Base-by-base conservation (phyloP, 2,797 vertebrate genomes). In the Picus viridis region DNA sequence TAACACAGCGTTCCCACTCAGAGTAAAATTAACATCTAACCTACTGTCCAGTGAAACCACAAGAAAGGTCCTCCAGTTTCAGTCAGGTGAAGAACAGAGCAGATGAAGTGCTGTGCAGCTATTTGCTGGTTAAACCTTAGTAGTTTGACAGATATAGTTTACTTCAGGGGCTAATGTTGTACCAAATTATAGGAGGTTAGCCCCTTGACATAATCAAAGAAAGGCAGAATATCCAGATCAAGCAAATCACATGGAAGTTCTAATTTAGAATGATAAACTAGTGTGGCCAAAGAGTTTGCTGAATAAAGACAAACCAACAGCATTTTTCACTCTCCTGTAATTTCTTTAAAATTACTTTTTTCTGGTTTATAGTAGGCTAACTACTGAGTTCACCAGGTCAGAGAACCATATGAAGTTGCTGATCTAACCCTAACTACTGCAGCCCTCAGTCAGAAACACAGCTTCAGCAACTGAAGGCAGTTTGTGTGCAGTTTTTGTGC, bases 331-430 rank as follows among this genome's bases (percentile, higher is more conserved):
- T 73, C 34, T 39, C 39, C 12, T 39, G 11, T 45, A 47, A 78
- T 27, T 63, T 69, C 57, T 94, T 62, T 36, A 80, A 91, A 95
- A 94, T 78, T 3, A 87, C 39, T 72, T 69, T 69, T 92, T 92
- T 68, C 84, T 93, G 83, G 30, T 91, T 87, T 83, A 54, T 23
- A 67, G n/a, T 7, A 61, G 62, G 49, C 54, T 83, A 77, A 89
- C 58, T 80, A 59, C 77, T 65, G 54, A 83, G 79, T 93, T 96
- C 75, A 80, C 54, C 39, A 59, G 45, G 57, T 91, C 87, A 93
- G 47, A 59, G 53, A 85, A 63, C 14, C 29, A 53, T 32, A 78
- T 5, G 77, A 81, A 32, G 53, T 57, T 63, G 26, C 88, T 11
- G 2, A 57, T 90, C 92, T 92, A 92, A 90, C 64, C 71, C 71